Evolutionary conservation across 2,888 invertebrate species (phyloP).

Genomic region (Empis livida): DNA sequence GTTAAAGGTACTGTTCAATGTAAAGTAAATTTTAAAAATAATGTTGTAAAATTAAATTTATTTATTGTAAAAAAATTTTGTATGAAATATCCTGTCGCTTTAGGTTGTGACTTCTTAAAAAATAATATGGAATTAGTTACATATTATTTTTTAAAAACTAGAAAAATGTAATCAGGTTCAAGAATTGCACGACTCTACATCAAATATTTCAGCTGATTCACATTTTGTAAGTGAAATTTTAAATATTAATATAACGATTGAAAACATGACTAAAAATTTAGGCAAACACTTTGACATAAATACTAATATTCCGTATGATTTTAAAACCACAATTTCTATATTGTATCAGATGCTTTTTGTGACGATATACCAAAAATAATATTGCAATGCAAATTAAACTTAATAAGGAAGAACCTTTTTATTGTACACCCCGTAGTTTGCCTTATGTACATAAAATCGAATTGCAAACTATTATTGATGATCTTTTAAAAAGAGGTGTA

Average conservation of each 20-base stretch:
- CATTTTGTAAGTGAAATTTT: constrained; percentile 6
- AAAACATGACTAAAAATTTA: neutral
- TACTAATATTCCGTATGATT: neutral
- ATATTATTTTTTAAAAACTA: neutral
- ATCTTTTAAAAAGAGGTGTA: constrained; percentile 6
- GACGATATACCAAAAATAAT: neutral
- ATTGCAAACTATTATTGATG: constrained; percentile 10
- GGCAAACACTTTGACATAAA: constrained; percentile 4
- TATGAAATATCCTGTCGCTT: constrained; percentile 10
- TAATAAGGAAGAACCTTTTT: constrained; percentile 6
- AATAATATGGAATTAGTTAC: neutral
- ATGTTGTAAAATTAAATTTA: constrained; percentile 4
- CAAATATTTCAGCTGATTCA: neutral
- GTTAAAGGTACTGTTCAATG: constrained; percentile 6
- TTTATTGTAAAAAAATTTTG: constrained; percentile 8
- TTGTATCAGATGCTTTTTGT: no score
- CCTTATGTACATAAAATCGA: constrained; percentile 8
- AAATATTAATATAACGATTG: constrained; percentile 7
- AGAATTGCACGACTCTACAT: no score
- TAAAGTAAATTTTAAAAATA: constrained; percentile 7
- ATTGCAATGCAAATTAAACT: constrained; percentile 8
- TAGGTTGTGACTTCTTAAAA: constrained; percentile 10
- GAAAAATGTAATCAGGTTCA: neutral
- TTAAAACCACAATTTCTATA: neutral
- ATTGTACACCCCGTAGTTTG: constrained; percentile 7